These are phyloP conservation scores for Drosophila anomalipes DNA, from an alignment of 2,888 invertebrate genomes.

Conservation along the genomic window DNA sequence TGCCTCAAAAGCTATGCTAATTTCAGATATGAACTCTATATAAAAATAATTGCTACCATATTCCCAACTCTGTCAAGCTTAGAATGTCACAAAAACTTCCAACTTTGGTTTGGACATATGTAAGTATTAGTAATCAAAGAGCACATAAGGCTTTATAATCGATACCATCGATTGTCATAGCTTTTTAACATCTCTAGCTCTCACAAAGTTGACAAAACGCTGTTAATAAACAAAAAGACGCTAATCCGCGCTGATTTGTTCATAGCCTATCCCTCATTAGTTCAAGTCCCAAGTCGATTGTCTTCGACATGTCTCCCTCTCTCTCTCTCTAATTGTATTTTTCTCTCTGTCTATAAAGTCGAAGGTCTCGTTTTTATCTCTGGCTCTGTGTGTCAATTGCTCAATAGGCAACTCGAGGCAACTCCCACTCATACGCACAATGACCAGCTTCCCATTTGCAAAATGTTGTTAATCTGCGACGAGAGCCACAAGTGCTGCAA, in stretches of 20 bases:
- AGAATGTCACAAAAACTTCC: no score
- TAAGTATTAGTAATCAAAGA: neutral
- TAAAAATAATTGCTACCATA: neutral
- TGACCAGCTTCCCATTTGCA: slow-evolving; percentile 15
- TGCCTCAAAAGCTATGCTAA: neutral
- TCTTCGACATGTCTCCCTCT: neutral
- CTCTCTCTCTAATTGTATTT: neutral
- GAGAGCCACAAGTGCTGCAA: neutral
- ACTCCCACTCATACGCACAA: slow-evolving; percentile 38
- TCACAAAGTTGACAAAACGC: slow-evolving; percentile 4
- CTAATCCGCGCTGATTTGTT: slow-evolving; percentile 18
- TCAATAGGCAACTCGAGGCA: slow-evolving; percentile 36
- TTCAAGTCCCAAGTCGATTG: slow-evolving; percentile 47
- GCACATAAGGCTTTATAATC: neutral
- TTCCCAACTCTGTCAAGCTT: neutral
- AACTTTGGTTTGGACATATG: no score
- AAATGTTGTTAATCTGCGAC: slow-evolving; percentile 6
- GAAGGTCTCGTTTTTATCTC: slow-evolving; percentile 57
- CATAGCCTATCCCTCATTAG: slow-evolving; percentile 17
- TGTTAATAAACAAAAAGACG: neutral
- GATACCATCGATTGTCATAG: neutral
- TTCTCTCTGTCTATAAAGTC: slow-evolving; percentile 2
- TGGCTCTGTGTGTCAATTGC: slow-evolving; percentile 62
- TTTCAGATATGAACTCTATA: neutral
- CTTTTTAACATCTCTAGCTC: neutral